A percentile compares a stretch with the other conserved stretches of the same genome.
Conservation (phyloP, 2,888 invertebrate species). For the Pteria penguin region DNA sequence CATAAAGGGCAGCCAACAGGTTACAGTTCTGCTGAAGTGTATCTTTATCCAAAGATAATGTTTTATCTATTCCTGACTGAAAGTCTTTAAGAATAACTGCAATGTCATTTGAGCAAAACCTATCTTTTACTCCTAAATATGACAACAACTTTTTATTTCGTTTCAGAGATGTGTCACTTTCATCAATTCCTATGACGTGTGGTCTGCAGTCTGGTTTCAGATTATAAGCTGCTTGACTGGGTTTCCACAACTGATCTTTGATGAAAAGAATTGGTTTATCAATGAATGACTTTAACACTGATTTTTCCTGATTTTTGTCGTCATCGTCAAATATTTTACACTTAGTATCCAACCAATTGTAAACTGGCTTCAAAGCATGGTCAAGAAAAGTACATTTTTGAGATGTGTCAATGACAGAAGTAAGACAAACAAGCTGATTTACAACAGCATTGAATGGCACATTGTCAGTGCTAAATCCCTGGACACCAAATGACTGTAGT, state of each 20-base stretch:
- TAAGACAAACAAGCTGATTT: neutral
- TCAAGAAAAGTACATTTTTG: neutral
- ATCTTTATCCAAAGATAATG: neutral
- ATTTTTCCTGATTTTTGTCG: neutral
- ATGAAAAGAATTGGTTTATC: neutral
- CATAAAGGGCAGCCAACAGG: neutral
- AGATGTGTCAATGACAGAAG: neutral
- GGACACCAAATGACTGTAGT: neutral
- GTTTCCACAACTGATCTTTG: neutral
- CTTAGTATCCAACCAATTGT: neutral
- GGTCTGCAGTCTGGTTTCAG: neutral
- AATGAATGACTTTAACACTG: neutral
- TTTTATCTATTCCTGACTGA: conserved; percentile 23
- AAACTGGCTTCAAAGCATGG: neutral
- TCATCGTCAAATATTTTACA: neutral
- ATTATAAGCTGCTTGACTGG: neutral
- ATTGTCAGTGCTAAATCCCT: neutral
- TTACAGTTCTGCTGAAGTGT: neutral
- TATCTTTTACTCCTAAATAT: neutral
- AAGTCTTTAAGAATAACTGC: neutral
- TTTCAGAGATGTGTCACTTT: neutral
- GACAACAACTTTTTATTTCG: neutral
- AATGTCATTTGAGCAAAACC: neutral
- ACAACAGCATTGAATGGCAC: neutral
- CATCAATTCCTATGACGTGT: neutral